Evolutionary conservation across 2,113 vertebrate species (phyloP).

Genomic region (Callorhinus ursinus): DNA sequence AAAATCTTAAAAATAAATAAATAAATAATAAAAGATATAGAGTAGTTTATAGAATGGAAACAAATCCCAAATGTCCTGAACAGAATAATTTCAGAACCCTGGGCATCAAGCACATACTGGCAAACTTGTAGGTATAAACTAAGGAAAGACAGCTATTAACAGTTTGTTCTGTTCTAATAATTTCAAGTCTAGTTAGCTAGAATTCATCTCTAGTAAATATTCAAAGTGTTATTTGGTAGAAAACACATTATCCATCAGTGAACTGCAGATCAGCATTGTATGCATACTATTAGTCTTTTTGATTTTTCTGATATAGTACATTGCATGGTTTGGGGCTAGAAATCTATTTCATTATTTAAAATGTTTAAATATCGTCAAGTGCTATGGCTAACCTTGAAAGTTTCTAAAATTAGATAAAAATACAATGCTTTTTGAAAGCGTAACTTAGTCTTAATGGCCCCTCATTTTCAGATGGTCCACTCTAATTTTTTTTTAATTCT

Average conservation of each 20-base stretch:
- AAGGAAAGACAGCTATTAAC: not conserved
- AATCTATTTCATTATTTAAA: not conserved
- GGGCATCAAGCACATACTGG: not conserved
- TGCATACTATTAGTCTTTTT: not conserved
- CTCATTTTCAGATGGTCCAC: not conserved
- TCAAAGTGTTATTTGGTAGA: not conserved
- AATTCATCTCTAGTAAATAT: not conserved
- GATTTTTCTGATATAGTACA: not conserved
- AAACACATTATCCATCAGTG: not conserved
- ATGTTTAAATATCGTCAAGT: not conserved
- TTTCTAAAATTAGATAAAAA: conserved; percentile 8
- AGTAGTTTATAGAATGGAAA: not conserved
- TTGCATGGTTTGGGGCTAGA: not conserved
- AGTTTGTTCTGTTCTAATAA: not conserved
- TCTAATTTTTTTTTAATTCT: not conserved
- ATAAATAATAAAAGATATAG: not conserved
- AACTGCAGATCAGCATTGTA: not conserved
- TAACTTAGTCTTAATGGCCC: not conserved
- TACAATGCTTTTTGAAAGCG: not conserved
- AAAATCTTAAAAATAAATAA: no score
- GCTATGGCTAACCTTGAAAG: not conserved
- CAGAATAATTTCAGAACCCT: not conserved
- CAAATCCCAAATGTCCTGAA: not conserved
- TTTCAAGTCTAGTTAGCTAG: not conserved
- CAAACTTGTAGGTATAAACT: not conserved